These are phyloP conservation scores for Ancistrus triradiatus DNA, from an alignment of 2,113 vertebrate species.

Conservation along the genomic window DNA sequence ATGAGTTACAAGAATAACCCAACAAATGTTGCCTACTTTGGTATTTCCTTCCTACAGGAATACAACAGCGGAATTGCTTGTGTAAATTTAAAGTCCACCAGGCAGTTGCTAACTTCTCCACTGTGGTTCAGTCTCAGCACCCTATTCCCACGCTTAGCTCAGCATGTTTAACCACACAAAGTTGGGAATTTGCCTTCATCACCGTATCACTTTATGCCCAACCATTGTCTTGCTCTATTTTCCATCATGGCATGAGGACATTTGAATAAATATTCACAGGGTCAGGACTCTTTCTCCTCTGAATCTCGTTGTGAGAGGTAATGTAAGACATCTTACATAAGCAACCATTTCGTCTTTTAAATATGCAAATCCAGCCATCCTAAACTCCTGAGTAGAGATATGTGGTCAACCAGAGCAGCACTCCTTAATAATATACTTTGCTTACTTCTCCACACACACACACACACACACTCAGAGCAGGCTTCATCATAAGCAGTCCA, in stretches of 20 bases:
- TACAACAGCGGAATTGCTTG: too few species aligned
- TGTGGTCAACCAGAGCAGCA: slow-evolving; percentile 18
- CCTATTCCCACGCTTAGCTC: too few species aligned
- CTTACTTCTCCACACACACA: slow-evolving; percentile 22
- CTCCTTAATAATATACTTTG: slow-evolving; percentile 39
- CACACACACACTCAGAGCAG: slow-evolving; percentile 41
- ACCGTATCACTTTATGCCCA: too few species aligned
- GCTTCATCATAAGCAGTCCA: slow-evolving; percentile 43
- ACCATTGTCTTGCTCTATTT: too few species aligned
- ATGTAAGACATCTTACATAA: slow-evolving; percentile 47
- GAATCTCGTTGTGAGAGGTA: slow-evolving; percentile 34
- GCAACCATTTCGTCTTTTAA: slow-evolving; percentile 33
- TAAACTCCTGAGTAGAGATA: slow-evolving; percentile 14
- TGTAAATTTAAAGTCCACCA: too few species aligned
- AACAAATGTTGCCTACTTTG: too few species aligned
- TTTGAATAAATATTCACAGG: slow-evolving; percentile 33
- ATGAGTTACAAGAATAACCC: too few species aligned
- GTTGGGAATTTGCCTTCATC: too few species aligned
- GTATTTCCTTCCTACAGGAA: too few species aligned
- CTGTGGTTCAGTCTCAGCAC: too few species aligned
- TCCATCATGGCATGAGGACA: slow-evolving; percentile 25
- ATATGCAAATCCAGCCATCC: slow-evolving; percentile 41
- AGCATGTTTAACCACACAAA: too few species aligned
- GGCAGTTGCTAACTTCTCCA: too few species aligned
- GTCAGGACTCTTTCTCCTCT: slow-evolving; percentile 12